These are phyloP conservation scores for Candoia aspera DNA, from an alignment of 2,113 vertebrate genomes.

Conservation along the genomic window DNA sequence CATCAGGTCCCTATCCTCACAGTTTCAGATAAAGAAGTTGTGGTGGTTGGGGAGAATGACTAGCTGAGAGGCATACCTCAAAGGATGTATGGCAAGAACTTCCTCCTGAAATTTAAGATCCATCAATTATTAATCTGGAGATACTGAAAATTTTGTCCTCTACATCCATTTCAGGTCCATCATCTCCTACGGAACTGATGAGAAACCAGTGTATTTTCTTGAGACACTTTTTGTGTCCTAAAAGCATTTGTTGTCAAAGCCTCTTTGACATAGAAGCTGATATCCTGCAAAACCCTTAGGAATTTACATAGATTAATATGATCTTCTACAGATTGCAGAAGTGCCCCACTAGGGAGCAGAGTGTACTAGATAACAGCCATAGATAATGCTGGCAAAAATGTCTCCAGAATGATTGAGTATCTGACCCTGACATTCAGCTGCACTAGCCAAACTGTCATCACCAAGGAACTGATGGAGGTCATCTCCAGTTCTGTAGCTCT, in stretches of 20 bases:
- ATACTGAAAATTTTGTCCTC: background rate
- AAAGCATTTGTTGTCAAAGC: background rate
- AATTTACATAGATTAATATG: background rate
- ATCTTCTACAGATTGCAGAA: background rate
- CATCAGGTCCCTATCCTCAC: background rate
- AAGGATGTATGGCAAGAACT: background rate
- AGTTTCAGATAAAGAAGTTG: background rate
- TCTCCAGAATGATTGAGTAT: background rate
- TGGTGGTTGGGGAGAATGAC: background rate
- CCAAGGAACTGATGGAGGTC: background rate
- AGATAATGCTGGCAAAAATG: background rate
- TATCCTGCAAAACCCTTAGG: background rate
- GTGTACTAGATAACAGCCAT: background rate
- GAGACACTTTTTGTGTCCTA: background rate
- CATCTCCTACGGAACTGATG: background rate
- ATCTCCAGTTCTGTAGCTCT: background rate
- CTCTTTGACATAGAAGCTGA: background rate
- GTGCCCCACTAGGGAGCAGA: background rate
- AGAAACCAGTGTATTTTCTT: background rate
- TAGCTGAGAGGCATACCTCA: background rate
- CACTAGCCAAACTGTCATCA: background rate
- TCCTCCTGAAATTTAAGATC: background rate
- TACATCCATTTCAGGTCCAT: background rate
- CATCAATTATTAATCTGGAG: background rate
- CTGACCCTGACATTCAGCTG: background rate